Evolutionary conservation across 2,888 invertebrate species (phyloP).

Genomic region (Acleris laterana): DNA sequence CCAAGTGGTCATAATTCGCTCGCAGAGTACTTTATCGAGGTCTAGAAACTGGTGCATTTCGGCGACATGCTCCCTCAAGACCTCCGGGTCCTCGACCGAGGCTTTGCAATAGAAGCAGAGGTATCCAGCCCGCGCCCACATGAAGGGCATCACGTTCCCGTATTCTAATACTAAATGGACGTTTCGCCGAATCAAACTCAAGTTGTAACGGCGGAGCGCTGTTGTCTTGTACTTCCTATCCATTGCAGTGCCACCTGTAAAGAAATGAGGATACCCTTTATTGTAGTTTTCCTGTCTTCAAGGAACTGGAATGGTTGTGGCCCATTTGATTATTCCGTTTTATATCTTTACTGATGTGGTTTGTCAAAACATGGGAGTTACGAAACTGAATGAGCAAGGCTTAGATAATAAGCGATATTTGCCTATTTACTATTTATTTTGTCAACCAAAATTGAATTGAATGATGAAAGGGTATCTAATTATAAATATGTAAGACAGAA

Average conservation of each 20-base stretch:
- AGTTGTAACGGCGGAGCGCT: constrained; percentile 25
- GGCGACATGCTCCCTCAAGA: constrained; percentile 24
- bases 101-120: constrained; percentile 37
- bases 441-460: too few species aligned
- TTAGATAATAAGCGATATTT: too few species aligned
- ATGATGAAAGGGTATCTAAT: too few species aligned
- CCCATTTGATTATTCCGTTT: not conserved
- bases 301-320: not conserved
- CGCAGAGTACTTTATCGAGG: constrained; percentile 21
- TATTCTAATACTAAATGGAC: constrained; percentile 32
- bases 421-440: too few species aligned
- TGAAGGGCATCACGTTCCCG: constrained; percentile 38
- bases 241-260: constrained; percentile 30
- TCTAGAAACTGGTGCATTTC: constrained; percentile 27
- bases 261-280: constrained; percentile 35
- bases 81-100: constrained; percentile 22
- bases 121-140: constrained; percentile 35
- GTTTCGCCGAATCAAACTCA: constrained; percentile 31
- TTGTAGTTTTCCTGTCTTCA: constrained; percentile 22
- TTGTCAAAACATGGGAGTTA: too few species aligned
- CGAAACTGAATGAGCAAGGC: too few species aligned
- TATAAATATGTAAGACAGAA: too few species aligned
- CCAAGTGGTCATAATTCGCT: constrained; percentile 27
- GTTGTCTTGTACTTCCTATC: constrained; percentile 26
- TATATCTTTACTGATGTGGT: not conserved